phyloP scores from a whole-genome alignment of 2,888 invertebrate species.

The Eugnorisma glareosa region DNA sequence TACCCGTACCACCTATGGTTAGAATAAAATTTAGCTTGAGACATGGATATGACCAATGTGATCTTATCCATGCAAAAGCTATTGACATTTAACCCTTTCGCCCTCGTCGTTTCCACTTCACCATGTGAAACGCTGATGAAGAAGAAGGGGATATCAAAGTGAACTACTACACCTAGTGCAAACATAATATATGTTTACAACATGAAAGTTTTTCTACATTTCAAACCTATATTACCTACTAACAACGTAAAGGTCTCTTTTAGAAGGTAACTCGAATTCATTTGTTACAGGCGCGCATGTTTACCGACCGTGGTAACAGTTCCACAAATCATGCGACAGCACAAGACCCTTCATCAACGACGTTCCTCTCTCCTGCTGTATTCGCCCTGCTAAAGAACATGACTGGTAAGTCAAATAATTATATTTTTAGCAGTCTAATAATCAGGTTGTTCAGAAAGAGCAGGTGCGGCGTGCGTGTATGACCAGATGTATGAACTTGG shows the following conservation, averaged over 20 bases:
- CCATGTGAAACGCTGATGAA: not conserved
- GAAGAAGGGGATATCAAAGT: not conserved
- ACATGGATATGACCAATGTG: not conserved
- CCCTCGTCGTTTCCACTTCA: not conserved
- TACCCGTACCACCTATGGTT: too few species aligned
- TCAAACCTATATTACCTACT: not conserved
- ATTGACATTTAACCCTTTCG: not conserved
- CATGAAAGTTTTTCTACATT: not conserved
- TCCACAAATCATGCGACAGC: not conserved
- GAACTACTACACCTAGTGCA: not conserved
- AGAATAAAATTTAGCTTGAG: not conserved
- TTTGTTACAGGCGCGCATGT: conserved; percentile 35
- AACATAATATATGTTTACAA: not conserved
- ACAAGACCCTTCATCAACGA: rapidly evolving
- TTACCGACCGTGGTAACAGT: conserved; percentile 34
- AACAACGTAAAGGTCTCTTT: not conserved
- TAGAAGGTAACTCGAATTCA: not conserved
- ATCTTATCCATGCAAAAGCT: not conserved
- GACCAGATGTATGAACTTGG: too few species aligned
- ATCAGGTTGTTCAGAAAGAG: too few species aligned
- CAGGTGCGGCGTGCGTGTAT: too few species aligned
- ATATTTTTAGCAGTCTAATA: too few species aligned
- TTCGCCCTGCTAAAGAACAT: conserved; percentile 46
- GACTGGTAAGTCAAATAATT: conserved; percentile 37
- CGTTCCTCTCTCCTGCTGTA: conserved; percentile 27